phyloP scores from a whole-genome alignment of 2,888 invertebrate species.

The Stenichneumon culpator region DNA sequence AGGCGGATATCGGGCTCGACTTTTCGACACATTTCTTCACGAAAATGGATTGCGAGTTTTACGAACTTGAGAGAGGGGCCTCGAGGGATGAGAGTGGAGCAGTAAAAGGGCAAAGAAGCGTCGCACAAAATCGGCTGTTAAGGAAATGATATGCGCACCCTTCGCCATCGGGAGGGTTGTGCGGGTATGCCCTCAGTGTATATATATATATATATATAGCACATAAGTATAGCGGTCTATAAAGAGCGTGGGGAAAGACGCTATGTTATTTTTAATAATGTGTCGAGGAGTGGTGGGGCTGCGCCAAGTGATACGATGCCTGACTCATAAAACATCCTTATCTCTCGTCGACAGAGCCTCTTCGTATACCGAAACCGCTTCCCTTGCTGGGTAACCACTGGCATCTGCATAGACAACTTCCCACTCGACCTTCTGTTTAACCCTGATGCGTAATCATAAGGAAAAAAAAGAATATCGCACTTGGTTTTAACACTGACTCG shows the following conservation, averaged over 20 bases:
- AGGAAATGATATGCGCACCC: conserved; percentile 72
- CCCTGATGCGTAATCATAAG: conserved; percentile 1
- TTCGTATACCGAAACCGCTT: conserved; percentile 41
- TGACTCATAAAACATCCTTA: conserved; percentile 79
- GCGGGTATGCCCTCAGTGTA: conserved; percentile 39
- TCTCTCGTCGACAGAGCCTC: conserved; percentile 74
- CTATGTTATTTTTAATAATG: conserved; percentile 78
- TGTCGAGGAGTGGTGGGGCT: conserved; percentile 69
- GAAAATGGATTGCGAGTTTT: conserved; percentile 72
- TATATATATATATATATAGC: conserved; percentile 1
- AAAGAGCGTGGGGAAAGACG: conserved; percentile 60
- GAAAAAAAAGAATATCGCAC: neutral
- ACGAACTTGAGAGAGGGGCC: conserved; percentile 34
- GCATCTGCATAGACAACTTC: conserved; percentile 15
- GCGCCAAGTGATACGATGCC: conserved; percentile 73
- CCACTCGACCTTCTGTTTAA: conserved; percentile 8
- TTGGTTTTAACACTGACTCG: neutral
- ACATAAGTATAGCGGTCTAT: conserved; percentile 3
- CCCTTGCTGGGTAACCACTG: neutral
- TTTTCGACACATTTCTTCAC: conserved; percentile 54
- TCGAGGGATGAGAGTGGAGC: conserved; percentile 19
- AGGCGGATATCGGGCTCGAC: conserved; percentile 46
- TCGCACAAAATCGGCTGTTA: conserved; percentile 70
- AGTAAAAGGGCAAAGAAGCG: conserved; percentile 56
- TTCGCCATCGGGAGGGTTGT: conserved; percentile 59